Evolutionary conservation across 2,888 invertebrate genomes (phyloP).

Genomic region (Chloroclysta siterata): DNA sequence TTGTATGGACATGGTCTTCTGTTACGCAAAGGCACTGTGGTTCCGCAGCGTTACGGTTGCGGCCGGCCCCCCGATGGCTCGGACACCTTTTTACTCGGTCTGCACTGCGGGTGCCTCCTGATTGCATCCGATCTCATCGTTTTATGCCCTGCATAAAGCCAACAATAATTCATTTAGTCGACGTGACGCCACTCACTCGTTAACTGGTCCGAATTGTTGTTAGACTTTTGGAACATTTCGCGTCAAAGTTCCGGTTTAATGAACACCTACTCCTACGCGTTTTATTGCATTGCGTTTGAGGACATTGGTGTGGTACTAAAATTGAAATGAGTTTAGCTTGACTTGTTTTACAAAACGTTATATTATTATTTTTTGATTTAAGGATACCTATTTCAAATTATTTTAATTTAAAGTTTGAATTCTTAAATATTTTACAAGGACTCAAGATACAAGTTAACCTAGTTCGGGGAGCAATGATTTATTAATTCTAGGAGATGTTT

Average conservation of each 20-base stretch:
- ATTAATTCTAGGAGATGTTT: background rate
- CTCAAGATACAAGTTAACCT: too few species aligned
- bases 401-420: too few species aligned
- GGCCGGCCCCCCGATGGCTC: conserved; percentile 69
- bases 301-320: background rate
- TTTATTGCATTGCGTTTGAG: background rate
- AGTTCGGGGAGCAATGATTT: too few species aligned
- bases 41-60: conserved; percentile 63
- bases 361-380: too few species aligned
- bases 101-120: conserved; percentile 81
- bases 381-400: too few species aligned
- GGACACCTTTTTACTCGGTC: conserved; percentile 80
- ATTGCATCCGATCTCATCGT: conserved; percentile 84
- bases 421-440: too few species aligned
- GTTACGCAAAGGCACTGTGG: conserved; percentile 18
- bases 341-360: conserved; percentile 1
- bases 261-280: conserved; percentile 36
- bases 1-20: conserved; percentile 11
- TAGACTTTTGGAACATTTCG: conserved; percentile 55
- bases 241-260: conserved; percentile 50
- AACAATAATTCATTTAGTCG: conserved; percentile 85
- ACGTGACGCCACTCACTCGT: conserved; percentile 84
- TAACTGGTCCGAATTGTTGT: conserved; percentile 73
- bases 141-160: conserved; percentile 83
- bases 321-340: background rate